Conservation (phyloP, 2,113 vertebrate genomes). For the Australoheros scitulus region DNA sequence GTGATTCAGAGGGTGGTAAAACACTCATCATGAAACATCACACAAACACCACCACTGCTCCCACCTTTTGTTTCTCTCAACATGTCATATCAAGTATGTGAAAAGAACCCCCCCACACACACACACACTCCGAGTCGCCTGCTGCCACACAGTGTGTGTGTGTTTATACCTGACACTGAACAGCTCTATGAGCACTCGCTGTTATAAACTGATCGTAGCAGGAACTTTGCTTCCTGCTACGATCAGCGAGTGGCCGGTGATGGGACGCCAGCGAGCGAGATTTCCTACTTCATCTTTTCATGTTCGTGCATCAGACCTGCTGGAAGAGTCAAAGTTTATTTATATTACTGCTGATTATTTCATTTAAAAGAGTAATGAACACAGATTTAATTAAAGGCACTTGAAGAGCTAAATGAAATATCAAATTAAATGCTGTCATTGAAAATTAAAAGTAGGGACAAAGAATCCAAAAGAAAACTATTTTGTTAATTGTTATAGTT, state of each 20-base stretch:
- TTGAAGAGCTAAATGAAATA: not conserved
- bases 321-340: not conserved
- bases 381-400: too few relatives aligned
- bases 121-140: not conserved
- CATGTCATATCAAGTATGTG: conserved; percentile 1
- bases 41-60: conserved; percentile 19
- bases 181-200: not conserved
- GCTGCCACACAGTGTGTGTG: conserved; percentile 18
- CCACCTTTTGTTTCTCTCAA: conserved; percentile 18
- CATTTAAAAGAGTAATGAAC: not conserved
- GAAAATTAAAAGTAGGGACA: not conserved
- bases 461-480: not conserved
- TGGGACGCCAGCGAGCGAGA: too few relatives aligned
- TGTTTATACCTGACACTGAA: conserved; percentile 17
- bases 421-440: not conserved
- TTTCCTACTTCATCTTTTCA: not conserved
- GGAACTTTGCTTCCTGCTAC: not conserved
- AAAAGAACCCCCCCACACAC: not conserved
- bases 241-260: too few relatives aligned
- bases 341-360: not conserved
- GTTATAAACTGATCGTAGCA: not conserved
- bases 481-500: not conserved
- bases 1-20: conserved; percentile 16
- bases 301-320: too few relatives aligned
- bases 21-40: conserved; percentile 41